Evolutionary conservation across 2,797 vertebrate genomes (phyloP), one percentile per base, ranked within the genome.

Genomic region (Varecia variegata): DNA sequence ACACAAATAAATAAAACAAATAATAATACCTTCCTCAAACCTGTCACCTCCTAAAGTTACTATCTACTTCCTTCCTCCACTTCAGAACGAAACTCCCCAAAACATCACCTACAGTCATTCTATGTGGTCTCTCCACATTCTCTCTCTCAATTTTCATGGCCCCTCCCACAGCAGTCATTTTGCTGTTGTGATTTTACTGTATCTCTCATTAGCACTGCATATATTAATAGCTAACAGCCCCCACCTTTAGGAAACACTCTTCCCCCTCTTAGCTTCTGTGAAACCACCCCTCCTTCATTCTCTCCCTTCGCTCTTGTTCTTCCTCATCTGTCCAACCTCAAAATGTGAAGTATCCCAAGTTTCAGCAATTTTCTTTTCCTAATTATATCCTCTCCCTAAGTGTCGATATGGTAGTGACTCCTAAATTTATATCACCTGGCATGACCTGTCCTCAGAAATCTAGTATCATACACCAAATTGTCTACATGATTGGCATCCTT

Each of bases 151-250:
- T 77, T 84, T 77, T 77, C 13, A 45, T 12, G 2, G 0, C 1
- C 0, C 4, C 9, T 27, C 25, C 10, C 1, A 2, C 4, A 3
- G 8, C 0, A 10, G 25, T 32, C 3, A 9, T 32, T 38, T 77
- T 13, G 45, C 35, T 71, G 15, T 32, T 5, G 47, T 20, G 82
- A 54, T 77, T 68, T 81, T 7, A 50, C 38, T n/a, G 0, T 52
- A 2, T 50, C 20, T 38, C 4, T 79, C 40, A 70, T 47, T 27
- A 68, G 45, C 0, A n/a, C 4, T 21, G 3, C 6, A 3, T 35
- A 71, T 1, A 12, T 58, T 58, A 12, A 58, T 27, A n/a, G 9
- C 8, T 50, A 67, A 47, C 17, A 86, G 56, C 2, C 3, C 21
- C 35, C 3, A 13, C 0, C 6, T 47, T 62, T 32, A 27, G 20